phyloP scores from a whole-genome alignment of 2,888 invertebrate genomes.

The Cyrtodaria siliqua region DNA sequence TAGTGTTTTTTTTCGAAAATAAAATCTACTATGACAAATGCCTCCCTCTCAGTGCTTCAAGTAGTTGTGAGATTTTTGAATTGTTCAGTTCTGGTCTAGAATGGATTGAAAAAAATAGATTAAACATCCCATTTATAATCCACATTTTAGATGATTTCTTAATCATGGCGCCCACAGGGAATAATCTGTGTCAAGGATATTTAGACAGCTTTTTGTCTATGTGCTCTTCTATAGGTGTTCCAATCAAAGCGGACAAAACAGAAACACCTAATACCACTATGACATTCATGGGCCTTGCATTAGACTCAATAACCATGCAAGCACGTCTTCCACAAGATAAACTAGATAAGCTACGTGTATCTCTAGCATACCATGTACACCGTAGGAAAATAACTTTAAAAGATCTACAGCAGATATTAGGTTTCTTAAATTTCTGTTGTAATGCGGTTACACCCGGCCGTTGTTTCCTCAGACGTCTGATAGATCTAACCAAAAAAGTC shows the following conservation, averaged over 20 bases:
- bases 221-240: slow-evolving; percentile 21
- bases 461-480: slow-evolving; percentile 31
- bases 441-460: slow-evolving; percentile 37
- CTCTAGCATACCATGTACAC: not conserved
- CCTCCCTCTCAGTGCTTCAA: slow-evolving; percentile 33
- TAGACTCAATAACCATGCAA: slow-evolving; percentile 41
- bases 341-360: slow-evolving; percentile 4
- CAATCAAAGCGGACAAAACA: slow-evolving; percentile 40
- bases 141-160: slow-evolving; percentile 47
- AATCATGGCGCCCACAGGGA: slow-evolving; percentile 1
- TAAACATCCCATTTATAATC: slow-evolving; percentile 3
- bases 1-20: slow-evolving; percentile 21
- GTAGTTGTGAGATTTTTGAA: slow-evolving; percentile 39
- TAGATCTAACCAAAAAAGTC: slow-evolving; percentile 40
- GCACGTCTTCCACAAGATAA: slow-evolving; percentile 37
- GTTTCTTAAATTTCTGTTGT: slow-evolving; percentile 46
- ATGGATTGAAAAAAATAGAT: slow-evolving; percentile 1
- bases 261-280: slow-evolving; percentile 6
- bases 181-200: slow-evolving; percentile 5
- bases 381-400: slow-evolving; percentile 15
- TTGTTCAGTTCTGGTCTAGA: slow-evolving; percentile 16
- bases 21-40: slow-evolving; percentile 37
- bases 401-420: slow-evolving; percentile 18
- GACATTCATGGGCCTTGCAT: slow-evolving; percentile 41
- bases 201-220: slow-evolving; percentile 10